phyloP scores from a whole-genome alignment of 2,797 vertebrate species.

The Erethizon dorsatum region DNA sequence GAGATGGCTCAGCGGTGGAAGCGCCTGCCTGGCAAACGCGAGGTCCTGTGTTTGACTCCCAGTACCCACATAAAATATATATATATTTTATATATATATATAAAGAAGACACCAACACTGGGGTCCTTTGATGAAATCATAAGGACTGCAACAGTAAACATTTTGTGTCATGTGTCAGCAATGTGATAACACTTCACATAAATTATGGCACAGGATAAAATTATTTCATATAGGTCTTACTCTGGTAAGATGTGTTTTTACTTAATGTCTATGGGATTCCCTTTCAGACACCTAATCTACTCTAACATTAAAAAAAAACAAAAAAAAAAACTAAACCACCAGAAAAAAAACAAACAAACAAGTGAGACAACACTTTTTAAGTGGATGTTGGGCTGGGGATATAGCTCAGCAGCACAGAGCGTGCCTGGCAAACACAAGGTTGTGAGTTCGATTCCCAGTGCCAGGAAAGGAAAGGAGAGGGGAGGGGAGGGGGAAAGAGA shows the following conservation, averaged over 20 bases:
- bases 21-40: no score
- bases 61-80: no score
- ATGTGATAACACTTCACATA: constrained; percentile 1
- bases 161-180: not conserved
- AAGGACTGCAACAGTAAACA: constrained; percentile 1
- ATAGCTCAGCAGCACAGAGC: no score
- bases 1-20: no score
- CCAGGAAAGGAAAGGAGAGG: no score
- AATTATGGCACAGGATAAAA: constrained; percentile 23
- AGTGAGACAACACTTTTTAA: not conserved
- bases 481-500: no score
- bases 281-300: not conserved
- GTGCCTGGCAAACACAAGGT: no score
- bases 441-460: no score
- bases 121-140: not conserved
- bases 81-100: no score
- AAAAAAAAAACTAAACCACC: not conserved
- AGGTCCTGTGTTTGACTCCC: no score
- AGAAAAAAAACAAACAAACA: not conserved
- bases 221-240: constrained; percentile 15
- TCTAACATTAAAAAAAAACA: not conserved
- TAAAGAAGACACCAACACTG: not conserved
- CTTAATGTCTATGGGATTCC: not conserved
- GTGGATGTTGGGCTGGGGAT: not conserved
- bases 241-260: not conserved